Evolutionary conservation across 2,797 vertebrate genomes (phyloP).

Genomic region (Ibycter americanus): DNA sequence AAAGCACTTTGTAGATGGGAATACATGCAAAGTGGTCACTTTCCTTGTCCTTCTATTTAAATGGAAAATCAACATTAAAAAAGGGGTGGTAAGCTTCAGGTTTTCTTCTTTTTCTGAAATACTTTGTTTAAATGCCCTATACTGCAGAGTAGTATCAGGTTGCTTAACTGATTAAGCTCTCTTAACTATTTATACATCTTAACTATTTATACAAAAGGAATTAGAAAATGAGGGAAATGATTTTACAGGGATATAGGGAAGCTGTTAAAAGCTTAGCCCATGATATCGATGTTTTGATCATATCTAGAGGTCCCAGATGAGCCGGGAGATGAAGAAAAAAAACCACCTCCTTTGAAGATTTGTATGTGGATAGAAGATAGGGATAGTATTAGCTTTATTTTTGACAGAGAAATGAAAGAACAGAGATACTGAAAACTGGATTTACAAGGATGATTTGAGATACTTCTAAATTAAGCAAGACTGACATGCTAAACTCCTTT

Average conservation of each 20-base stretch:
- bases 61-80: background rate
- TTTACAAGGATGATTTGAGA: background rate
- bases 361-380: background rate
- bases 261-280: background rate
- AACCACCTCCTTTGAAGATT: background rate
- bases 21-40: background rate
- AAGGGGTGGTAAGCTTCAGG: background rate
- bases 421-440: background rate
- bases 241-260: background rate
- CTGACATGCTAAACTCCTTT: background rate
- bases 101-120: background rate
- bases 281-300: background rate
- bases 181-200: background rate
- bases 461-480: constrained; percentile 23
- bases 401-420: background rate
- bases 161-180: background rate
- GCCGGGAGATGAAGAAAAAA: background rate
- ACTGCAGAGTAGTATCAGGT: background rate
- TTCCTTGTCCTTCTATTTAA: background rate
- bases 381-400: background rate
- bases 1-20: background rate
- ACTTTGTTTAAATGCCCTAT: background rate
- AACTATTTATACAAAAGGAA: background rate
- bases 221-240: background rate
- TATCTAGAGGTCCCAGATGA: background rate